Evolutionary conservation across 1,140 invertebrate species (phyloP), one percentile per base, ranked within the genome.

Genomic region (Drosophila pectinifera): DNA sequence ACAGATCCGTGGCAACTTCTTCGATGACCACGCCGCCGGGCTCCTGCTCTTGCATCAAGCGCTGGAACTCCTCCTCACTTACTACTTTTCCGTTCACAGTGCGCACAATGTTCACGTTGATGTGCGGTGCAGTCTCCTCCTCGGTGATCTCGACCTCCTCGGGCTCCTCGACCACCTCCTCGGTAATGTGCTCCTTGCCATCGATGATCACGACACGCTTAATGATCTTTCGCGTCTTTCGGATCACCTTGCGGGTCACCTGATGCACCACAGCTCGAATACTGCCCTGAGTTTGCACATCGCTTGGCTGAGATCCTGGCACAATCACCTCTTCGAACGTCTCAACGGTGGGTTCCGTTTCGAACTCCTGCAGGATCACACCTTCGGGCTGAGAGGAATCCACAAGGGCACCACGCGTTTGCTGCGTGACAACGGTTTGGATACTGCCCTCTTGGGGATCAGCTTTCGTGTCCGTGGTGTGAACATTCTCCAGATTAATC

Each of bases 151-250:
- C 96, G 28, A 97, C 92, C 92, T 96, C 95, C 83, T 97, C 95
- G 20, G 96, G 95, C 93, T 97, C 96, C 92, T 97, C 95, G 62
- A 97, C 93, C 4, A 97, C 93, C 93, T 97, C 96, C 92, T 97
- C 96, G 10, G 95, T 95, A 0, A 96, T 94, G 77, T 95, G 95
- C 92, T 97, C 96, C 93, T 96, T 96, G 1, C 96, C 96, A 91
- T 97, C 95, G 57, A 97, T 95, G 8, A 97, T 95, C 0, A 95
- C 95, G 5, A 96, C 94, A 79, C 95, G 95, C 53, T 96, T 93
- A 41, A 96, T 96, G 45, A 96, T 95, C 79, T 95, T 95, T 48
- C 95, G 94, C 48, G 94, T 96, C 89, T 95, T 96, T 73, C 95
- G 94, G 45, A 96, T 95, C 28, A 96, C 94, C 92, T 94, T 94